phyloP scores from a whole-genome alignment of 2,797 vertebrate species.

The Enteromius paludinosus region DNA sequence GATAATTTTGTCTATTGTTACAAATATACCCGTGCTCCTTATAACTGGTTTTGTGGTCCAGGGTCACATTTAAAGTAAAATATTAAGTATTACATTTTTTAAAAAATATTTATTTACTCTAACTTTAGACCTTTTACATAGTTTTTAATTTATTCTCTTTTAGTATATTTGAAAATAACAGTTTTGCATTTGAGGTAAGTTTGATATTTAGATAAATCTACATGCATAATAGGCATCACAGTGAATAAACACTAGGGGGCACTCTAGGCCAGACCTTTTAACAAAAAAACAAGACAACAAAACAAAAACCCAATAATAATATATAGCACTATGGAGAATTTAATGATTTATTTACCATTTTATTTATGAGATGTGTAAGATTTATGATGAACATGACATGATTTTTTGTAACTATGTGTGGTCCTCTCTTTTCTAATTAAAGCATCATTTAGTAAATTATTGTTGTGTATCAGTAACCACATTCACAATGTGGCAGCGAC shows the following conservation, averaged over 20 bases:
- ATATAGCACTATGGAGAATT: background rate
- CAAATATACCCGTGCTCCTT: background rate
- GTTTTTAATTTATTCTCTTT: background rate
- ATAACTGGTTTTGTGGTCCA: background rate
- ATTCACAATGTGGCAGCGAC: background rate
- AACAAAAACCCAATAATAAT: background rate
- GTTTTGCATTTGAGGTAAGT: background rate
- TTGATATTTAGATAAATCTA: too few relatives aligned
- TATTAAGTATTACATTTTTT: too few relatives aligned
- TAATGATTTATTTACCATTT: background rate
- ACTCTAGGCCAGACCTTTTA: background rate
- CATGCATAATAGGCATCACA: background rate
- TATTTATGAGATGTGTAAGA: background rate
- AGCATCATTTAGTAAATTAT: background rate
- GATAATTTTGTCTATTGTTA: background rate
- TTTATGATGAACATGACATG: background rate
- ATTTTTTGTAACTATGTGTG: background rate
- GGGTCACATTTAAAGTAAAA: background rate
- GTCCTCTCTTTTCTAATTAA: background rate
- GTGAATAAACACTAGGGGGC: constrained; percentile 10
- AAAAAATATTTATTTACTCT: background rate
- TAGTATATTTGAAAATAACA: background rate
- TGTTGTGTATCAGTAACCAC: background rate
- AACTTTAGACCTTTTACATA: background rate
- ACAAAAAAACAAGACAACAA: background rate